A percentile compares a stretch with the other conserved stretches of the same genome.
These are phyloP conservation scores for Drosophila auraria DNA, from an alignment of 1,140 invertebrate genomes.

Conservation along the genomic window DNA sequence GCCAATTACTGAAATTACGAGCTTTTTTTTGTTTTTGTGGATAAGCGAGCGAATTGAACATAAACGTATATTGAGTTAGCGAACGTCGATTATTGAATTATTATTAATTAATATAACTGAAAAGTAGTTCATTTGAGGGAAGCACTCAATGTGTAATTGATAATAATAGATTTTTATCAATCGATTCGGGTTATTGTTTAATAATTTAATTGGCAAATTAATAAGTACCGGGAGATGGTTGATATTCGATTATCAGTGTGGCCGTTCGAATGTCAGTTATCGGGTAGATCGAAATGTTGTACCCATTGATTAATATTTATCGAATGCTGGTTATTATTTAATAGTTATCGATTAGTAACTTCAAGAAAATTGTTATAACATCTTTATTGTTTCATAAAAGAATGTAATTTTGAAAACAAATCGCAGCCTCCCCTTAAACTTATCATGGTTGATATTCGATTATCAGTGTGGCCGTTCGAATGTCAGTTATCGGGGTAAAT, in stretches of 20 bases:
- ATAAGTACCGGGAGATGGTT: not conserved
- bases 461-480: not conserved
- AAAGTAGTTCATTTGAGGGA: constrained; percentile 9
- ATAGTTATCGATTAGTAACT: too few species aligned
- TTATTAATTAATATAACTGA: constrained; percentile 16
- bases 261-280: not conserved
- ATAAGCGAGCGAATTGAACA: not conserved
- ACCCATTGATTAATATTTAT: not conserved
- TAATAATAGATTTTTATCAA: constrained; percentile 7
- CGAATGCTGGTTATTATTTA: not conserved
- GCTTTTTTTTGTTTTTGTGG: not conserved
- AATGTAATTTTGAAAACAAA: too few species aligned
- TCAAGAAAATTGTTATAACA: too few species aligned
- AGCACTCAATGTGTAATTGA: constrained; percentile 11
- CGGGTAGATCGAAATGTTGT: not conserved
- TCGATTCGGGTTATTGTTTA: not conserved
- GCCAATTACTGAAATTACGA: constrained; percentile 12
- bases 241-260: not conserved
- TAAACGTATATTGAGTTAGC: constrained; percentile 12
- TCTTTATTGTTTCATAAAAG: too few species aligned
- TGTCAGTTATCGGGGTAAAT: not conserved
- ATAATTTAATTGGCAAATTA: constrained; percentile 5
- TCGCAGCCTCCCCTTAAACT: too few species aligned
- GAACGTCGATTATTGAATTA: constrained; percentile 13
- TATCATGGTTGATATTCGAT: not conserved